Evolutionary conservation across 2,797 vertebrate species (phyloP).

Genomic region (Myotis myotis): DNA sequence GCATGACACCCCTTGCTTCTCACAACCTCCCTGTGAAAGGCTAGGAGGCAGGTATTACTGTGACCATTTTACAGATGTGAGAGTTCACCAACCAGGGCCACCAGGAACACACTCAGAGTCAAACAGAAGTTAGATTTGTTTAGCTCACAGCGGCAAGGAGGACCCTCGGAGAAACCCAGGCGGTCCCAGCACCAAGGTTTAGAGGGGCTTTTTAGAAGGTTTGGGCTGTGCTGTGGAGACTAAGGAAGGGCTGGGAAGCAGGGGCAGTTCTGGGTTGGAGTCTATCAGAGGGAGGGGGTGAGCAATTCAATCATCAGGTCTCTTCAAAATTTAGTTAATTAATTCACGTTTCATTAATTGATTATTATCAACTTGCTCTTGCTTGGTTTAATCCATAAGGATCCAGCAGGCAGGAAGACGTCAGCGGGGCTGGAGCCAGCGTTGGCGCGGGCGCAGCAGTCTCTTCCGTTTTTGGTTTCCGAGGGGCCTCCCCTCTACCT

Average conservation of each 20-base stretch:
- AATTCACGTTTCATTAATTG: background rate
- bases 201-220: background rate
- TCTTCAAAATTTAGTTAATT: background rate
- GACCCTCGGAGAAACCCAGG: background rate
- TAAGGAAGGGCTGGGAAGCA: background rate
- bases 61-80: background rate
- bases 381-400: background rate
- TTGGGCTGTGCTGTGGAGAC: background rate
- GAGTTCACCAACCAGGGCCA: background rate
- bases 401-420: background rate
- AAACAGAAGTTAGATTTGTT: background rate
- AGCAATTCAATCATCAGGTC: fast-evolving
- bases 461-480: background rate
- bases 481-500: background rate
- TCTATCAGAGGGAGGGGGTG: background rate
- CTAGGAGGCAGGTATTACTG: background rate
- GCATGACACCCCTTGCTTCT: background rate
- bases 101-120: background rate
- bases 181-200: fast-evolving
- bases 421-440: background rate
- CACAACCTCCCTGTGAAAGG: background rate
- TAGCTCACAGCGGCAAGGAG: background rate
- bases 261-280: background rate
- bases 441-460: fast-evolving
- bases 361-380: background rate